Evolutionary conservation across 2,888 invertebrate species (phyloP), one percentile per base, ranked within the genome.

Genomic region (Boloria selene): DNA sequence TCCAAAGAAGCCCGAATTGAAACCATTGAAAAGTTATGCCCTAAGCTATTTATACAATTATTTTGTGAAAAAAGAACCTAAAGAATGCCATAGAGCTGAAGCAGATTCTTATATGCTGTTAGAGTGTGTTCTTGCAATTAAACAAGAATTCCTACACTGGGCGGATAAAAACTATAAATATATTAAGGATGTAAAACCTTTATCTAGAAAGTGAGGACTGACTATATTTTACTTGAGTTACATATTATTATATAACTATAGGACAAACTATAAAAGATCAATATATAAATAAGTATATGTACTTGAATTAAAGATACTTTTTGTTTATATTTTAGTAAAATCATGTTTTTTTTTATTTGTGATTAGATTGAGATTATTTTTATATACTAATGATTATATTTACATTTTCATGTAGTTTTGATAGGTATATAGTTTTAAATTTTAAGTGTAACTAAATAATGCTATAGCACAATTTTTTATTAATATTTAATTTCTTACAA

Each of bases 1-100:
- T 55, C 45, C 67, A 1, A 59, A 66, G 10, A 58, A 45, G 14
- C 22, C 6, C 4, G 3, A 49, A 50, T 47, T 14, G n/a, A 51
- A 60, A 51, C 17, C 10, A 62, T 38, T 56, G 54, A 74, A 70
- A 69, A 68, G 90, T 70, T 94, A 90, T 77, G 93, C 89, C 73
- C 82, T 96, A 47, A 67, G 69, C 1, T 90, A 89, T 64, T 77
- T 96, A 49, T 95, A 93, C 77, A 82, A 90, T 69, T 90, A 93
- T 60, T 80, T 95, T 26, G 85, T 94, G 52, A 86, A 86, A 2
- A 87, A 84, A 64, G 76, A 88, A 13, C 85, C 93, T 0, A 56
- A 75, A 4, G 81, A 89, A 75, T 87, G 93, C 0, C 96, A 96
- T 78, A 90, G 93, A 71, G 96, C 96, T 1, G 96, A 96, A 83